Evolutionary conservation across 2,113 vertebrate species (phyloP).

Genomic region (Neoarius graeffei): DNA sequence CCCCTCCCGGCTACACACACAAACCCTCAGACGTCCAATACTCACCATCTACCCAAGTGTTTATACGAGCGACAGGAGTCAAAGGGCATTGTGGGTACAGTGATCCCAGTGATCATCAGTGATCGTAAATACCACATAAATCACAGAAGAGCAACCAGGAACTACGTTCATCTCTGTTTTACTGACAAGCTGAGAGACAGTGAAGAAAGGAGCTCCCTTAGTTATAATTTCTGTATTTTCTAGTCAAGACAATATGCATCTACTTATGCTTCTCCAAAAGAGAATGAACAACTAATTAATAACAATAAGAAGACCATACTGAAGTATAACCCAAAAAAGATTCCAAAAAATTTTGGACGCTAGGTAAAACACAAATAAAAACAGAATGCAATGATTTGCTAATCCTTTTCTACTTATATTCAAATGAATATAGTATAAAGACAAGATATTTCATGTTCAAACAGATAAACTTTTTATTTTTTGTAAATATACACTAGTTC

Average conservation of each 20-base stretch:
- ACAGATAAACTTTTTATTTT: no score
- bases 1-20: conserved; percentile 34
- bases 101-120: conserved; percentile 14
- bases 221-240: background rate
- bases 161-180: conserved; percentile 1
- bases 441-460: no score
- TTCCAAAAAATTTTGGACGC: no score
- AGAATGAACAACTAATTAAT: background rate
- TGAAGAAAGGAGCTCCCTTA: background rate
- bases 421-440: no score
- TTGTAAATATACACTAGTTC: no score
- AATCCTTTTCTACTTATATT: no score
- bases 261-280: background rate
- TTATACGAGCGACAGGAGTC: conserved; percentile 43
- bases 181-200: background rate
- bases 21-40: conserved; percentile 52
- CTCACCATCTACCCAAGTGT: conserved; percentile 44
- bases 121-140: conserved; percentile 43
- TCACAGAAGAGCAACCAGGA: conserved; percentile 27
- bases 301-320: background rate
- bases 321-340: background rate
- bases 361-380: no score
- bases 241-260: background rate
- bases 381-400: no score
- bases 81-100: conserved; percentile 34